phyloP scores from a whole-genome alignment of 2,797 vertebrate species.

The Nothura maculosa region DNA sequence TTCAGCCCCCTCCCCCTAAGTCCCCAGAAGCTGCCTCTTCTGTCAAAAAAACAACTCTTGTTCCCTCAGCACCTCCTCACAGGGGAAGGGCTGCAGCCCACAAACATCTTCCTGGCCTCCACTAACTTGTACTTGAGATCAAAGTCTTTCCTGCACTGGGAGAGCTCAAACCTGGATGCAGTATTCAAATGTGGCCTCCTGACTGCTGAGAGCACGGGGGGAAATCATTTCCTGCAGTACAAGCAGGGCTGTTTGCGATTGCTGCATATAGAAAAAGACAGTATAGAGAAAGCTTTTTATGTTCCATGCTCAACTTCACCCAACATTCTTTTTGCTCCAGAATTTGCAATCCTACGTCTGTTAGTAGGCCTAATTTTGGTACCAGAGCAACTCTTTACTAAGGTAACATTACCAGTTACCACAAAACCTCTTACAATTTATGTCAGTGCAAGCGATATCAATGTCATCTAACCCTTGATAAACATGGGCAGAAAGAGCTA shows the following conservation, averaged over 20 bases:
- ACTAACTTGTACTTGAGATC: neutral
- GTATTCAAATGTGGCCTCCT: rapidly evolving
- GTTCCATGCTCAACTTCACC: neutral
- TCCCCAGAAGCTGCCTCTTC: neutral
- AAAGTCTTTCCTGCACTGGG: neutral
- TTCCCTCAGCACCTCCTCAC: neutral
- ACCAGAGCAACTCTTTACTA: neutral
- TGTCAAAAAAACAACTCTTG: neutral
- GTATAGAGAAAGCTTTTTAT: neutral
- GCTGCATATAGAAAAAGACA: neutral
- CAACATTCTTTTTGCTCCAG: neutral
- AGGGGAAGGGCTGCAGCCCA: neutral
- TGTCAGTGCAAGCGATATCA: neutral
- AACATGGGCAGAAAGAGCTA: neutral
- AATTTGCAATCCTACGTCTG: neutral
- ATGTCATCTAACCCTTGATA: neutral
- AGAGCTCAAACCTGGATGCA: neutral
- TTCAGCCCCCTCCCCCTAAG: neutral
- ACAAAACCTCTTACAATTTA: neutral
- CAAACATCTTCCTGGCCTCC: neutral
- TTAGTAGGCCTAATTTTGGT: neutral
- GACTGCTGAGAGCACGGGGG: neutral
- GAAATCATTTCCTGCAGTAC: neutral
- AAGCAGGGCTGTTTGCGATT: neutral
- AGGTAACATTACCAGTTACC: neutral